phyloP scores from a whole-genome alignment of 2,113 vertebrate species.

The Neodontobutis hainanensis region DNA sequence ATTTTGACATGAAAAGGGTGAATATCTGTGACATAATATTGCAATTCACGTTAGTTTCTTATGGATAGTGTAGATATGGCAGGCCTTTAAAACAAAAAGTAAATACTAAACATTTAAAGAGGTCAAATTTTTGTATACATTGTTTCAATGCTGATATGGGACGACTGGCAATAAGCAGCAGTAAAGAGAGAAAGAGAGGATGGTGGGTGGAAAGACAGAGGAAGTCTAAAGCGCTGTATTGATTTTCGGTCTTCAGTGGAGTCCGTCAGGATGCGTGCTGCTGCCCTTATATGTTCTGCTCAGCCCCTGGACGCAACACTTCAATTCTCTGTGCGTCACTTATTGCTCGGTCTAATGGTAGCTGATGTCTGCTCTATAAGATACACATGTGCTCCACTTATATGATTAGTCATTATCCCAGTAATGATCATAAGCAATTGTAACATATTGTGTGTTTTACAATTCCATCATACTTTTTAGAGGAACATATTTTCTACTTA shows the following conservation, averaged over 20 bases:
- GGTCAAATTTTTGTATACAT: too few relatives aligned
- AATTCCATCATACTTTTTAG: too few relatives aligned
- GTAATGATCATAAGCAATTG: background rate
- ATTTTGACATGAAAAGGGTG: too few relatives aligned
- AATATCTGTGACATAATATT: too few relatives aligned
- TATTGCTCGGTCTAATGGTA: conserved; percentile 47
- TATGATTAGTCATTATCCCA: background rate
- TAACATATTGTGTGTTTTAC: background rate
- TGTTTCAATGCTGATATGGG: too few relatives aligned
- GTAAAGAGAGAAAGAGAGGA: conserved; percentile 31
- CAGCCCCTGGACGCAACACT: conserved; percentile 33
- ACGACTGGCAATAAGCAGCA: conserved; percentile 19
- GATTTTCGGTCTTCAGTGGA: conserved; percentile 69
- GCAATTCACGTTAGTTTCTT: too few relatives aligned
- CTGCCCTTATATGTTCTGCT: conserved; percentile 42
- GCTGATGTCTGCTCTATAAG: conserved; percentile 28
- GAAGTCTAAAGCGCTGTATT: conserved; percentile 68
- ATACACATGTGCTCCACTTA: background rate
- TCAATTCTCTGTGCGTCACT: conserved; percentile 43
- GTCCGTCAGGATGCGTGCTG: conserved; percentile 53
- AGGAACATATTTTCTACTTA: too few relatives aligned
- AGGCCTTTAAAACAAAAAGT: too few relatives aligned
- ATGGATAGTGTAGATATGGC: too few relatives aligned
- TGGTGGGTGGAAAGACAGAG: conserved; percentile 52
- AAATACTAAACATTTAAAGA: too few relatives aligned